A percentile compares a stretch with the other conserved stretches of the same genome.
phyloP scores from a whole-genome alignment of 1,140 invertebrate species.

The Mylabris phalerata region DNA sequence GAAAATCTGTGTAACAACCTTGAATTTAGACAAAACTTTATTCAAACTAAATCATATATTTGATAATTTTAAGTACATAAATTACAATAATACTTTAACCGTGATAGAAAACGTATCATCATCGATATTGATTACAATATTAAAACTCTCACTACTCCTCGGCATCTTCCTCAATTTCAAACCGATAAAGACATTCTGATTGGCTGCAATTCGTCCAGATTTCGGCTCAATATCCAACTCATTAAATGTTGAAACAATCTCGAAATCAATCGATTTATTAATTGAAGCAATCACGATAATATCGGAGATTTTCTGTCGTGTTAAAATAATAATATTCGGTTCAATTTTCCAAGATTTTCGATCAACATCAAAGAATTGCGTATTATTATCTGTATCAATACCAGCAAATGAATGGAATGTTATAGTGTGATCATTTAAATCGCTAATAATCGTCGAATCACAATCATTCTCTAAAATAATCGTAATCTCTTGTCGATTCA shows the following conservation, averaged over 20 bases:
- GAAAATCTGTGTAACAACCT: too few relatives aligned
- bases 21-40: too few relatives aligned
- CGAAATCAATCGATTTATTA: constrained; percentile 20
- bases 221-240: constrained; percentile 20
- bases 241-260: constrained; percentile 13
- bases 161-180: constrained; percentile 6
- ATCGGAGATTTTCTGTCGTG: constrained; percentile 24
- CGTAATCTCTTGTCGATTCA: constrained; percentile 24
- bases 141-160: constrained; percentile 11
- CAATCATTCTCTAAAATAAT: constrained; percentile 30
- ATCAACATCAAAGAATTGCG: constrained; percentile 2
- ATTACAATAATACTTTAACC: constrained; percentile 20
- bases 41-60: too few relatives aligned
- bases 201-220: constrained; percentile 21
- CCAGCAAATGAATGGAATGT: constrained; percentile 20
- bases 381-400: constrained; percentile 22
- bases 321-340: constrained; percentile 22
- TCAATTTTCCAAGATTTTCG: constrained; percentile 22
- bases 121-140: constrained; percentile 25
- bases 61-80: too few relatives aligned
- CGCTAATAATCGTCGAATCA: constrained; percentile 23
- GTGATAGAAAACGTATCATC: constrained; percentile 24
- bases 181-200: constrained; percentile 18
- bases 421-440: constrained; percentile 27
- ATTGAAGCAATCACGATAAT: constrained; percentile 20